Evolutionary conservation across 2,797 vertebrate genomes (phyloP), one percentile per base, ranked within the genome.

Genomic region (Stomatorhinus walkeri): DNA sequence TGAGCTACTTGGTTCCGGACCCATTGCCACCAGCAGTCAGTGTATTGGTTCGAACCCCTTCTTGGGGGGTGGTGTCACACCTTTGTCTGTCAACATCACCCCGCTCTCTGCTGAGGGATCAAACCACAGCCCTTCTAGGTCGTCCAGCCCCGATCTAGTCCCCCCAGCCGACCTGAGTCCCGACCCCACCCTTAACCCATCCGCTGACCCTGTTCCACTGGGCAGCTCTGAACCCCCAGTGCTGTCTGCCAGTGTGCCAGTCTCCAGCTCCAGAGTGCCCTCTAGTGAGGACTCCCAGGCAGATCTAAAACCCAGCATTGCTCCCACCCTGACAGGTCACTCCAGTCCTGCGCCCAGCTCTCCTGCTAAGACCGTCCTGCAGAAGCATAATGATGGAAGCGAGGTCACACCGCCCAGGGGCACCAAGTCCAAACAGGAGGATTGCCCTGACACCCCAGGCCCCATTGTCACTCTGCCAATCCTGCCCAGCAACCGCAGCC

Each of bases 141-240:
- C 95, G 83, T 93, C 94, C 87, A 96, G 95, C 89, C 95, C 94
- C 88, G 93, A 95, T 90, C 94, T 93, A 86, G 93, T 95, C 49
- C 94, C 94, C 68, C 92, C 94, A 2, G 90, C 94, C 87, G 95
- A 96, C 91, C 94, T 95, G 87, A 96, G 94, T 92, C 94, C 95
- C 86, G 95, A 95, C 90, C 92, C 93, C 72, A 92, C 93, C 85
- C 92, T 93, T 88, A 95, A 94, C 92, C 91, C 93, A 89, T 91
- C 90, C 83, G 87, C 91, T 87, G 93, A 93, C 89, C 91, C 93
- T 89, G 92, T 93, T 83, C 92, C 92, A 81, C 88, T 90, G 43
- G 88, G 89, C 88, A 92, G 91, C 90, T 91, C 64, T 9, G 94
- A 95, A 12, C 94, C 93, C 43, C 94, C 94, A 89, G 91, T 94